Conservation (phyloP, 1,140 invertebrate species). For the Batillaria attramentaria region DNA sequence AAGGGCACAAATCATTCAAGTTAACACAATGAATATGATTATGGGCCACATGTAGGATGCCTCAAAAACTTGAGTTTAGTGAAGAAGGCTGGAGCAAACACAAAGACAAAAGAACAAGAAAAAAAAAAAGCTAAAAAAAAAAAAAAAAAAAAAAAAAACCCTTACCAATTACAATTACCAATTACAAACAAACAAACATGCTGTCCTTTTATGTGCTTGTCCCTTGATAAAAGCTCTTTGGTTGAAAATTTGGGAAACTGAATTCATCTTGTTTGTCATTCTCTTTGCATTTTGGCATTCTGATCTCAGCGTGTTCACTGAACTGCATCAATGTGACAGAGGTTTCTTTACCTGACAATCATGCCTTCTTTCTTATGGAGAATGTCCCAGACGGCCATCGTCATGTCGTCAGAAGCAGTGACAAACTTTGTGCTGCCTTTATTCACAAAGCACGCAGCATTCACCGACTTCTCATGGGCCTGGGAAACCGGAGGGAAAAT, state of each 20-base stretch:
- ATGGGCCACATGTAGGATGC: not conserved
- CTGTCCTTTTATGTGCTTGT: not conserved
- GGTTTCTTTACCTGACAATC: slow-evolving; percentile 42
- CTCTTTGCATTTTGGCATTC: not conserved
- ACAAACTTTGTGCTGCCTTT: slow-evolving; percentile 39
- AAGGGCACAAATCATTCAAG: too few species aligned
- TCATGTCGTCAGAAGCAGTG: slow-evolving; percentile 53
- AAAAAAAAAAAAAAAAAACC: not conserved
- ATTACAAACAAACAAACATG: not conserved
- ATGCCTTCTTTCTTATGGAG: slow-evolving; percentile 33
- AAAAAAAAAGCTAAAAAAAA: too few species aligned
- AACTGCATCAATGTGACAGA: not conserved
- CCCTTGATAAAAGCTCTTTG: not conserved
- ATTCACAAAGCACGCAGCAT: slow-evolving; percentile 46
- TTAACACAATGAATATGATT: not conserved
- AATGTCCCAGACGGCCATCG: slow-evolving; percentile 48
- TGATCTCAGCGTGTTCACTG: not conserved
- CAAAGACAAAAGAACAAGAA: too few species aligned
- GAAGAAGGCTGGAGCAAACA: too few species aligned
- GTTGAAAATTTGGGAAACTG: not conserved
- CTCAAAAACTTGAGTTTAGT: too few species aligned
- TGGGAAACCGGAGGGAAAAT: too few species aligned
- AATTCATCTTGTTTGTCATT: not conserved
- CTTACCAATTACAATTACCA: not conserved
- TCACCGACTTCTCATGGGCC: slow-evolving; percentile 59